A percentile compares a stretch with the other conserved stretches of the same genome.
Conservation (phyloP, 2,888 invertebrate genomes). For the Epicampocera succincta region DNA sequence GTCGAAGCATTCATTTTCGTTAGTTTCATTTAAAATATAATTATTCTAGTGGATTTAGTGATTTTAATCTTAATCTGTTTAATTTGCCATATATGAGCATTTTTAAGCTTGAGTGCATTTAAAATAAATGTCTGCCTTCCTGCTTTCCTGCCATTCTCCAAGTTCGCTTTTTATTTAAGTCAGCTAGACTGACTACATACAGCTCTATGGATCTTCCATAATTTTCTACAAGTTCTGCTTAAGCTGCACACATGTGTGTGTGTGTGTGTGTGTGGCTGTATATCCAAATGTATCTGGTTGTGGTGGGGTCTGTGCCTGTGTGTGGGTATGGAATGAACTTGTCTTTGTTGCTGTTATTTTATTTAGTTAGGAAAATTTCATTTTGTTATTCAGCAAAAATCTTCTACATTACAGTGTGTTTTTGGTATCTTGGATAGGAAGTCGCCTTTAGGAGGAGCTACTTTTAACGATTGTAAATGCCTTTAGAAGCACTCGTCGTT, state of each 20-base stretch:
- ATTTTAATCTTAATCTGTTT: constrained; percentile 69
- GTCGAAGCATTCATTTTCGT: constrained; percentile 51
- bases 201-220: constrained; percentile 38
- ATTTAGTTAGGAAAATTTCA: constrained; percentile 61
- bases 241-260: background rate
- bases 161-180: background rate
- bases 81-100: constrained; percentile 70
- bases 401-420: constrained; percentile 2
- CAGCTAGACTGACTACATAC: background rate
- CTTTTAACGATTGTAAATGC: background rate
- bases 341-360: constrained; percentile 37
- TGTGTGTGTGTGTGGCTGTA: background rate
- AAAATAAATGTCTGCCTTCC: constrained; percentile 61
- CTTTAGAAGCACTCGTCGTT: too few relatives aligned
- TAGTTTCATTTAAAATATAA: constrained; percentile 67
- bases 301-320: background rate
- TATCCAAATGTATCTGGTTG: background rate
- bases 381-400: constrained; percentile 63
- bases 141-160: constrained; percentile 18
- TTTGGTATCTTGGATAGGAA: background rate
- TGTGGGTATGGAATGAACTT: constrained; percentile 25
- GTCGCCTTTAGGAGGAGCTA: constrained; percentile 10
- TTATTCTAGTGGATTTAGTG: constrained; percentile 68
- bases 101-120: constrained; percentile 65
- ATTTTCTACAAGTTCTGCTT: constrained; percentile 40